These are phyloP conservation scores for Columba livia DNA, from an alignment of 2,113 vertebrate species.

Conservation along the genomic window DNA sequence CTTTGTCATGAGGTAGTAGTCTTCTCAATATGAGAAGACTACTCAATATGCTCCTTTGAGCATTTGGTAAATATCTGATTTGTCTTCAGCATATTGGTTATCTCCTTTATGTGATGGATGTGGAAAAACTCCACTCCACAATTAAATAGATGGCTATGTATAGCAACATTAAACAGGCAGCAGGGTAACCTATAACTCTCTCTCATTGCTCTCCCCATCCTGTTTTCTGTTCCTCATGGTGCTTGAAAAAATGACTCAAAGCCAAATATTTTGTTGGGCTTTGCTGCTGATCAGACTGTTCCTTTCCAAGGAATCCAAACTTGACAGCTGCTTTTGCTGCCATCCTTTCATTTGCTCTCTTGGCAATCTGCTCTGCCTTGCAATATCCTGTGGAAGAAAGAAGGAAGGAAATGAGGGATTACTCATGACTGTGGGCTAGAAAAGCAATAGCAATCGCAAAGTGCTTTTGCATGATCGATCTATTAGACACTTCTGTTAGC, in stretches of 20 bases:
- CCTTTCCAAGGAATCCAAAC: slow-evolving; percentile 52
- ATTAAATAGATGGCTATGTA: not conserved
- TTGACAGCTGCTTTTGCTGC: slow-evolving; percentile 59
- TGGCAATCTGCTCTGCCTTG: slow-evolving; percentile 62
- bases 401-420: slow-evolving; percentile 48
- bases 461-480: not conserved
- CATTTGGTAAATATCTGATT: not conserved
- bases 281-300: slow-evolving; percentile 62
- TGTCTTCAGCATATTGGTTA: not conserved
- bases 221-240: not conserved
- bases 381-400: slow-evolving; percentile 61
- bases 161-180: not conserved
- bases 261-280: slow-evolving; percentile 56
- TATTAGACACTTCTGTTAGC: not conserved
- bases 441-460: not conserved
- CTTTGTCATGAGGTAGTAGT: not conserved
- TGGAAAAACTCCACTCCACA: not conserved
- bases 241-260: slow-evolving; percentile 28
- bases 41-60: not conserved
- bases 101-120: not conserved
- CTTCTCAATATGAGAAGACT: not conserved
- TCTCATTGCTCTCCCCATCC: not conserved
- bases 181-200: not conserved
- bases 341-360: slow-evolving; percentile 56
- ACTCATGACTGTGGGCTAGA: slow-evolving; percentile 39